Evolutionary conservation across 2,888 invertebrate species (phyloP).

Genomic region (Polia nebulosa): DNA sequence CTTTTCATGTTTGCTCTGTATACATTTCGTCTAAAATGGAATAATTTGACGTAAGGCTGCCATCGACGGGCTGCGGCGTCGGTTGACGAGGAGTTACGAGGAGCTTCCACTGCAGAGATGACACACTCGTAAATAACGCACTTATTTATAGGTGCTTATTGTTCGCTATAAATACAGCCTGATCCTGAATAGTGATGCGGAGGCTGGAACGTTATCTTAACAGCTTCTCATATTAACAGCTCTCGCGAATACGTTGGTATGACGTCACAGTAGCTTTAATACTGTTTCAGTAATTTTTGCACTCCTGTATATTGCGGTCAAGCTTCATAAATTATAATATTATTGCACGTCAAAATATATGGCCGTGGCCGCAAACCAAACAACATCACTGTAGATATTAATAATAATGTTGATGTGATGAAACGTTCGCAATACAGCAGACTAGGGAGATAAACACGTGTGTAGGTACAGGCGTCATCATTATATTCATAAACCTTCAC

Average conservation of each 20-base stretch:
- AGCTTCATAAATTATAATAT: slow-evolving; percentile 60
- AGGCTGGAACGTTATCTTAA: slow-evolving; percentile 68
- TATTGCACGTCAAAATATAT: slow-evolving; percentile 52
- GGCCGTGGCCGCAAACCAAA: slow-evolving; percentile 12
- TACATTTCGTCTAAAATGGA: slow-evolving; percentile 89
- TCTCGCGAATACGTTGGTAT: background rate
- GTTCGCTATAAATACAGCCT: slow-evolving; percentile 64
- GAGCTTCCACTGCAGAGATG: slow-evolving; percentile 46
- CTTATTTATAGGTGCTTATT: slow-evolving; percentile 69
- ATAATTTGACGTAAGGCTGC: slow-evolving; percentile 85
- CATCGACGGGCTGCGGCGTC: slow-evolving; percentile 80
- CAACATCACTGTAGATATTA: slow-evolving; percentile 6
- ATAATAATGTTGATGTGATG: slow-evolving; percentile 16
- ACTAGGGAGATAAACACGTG: background rate
- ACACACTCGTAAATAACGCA: slow-evolving; percentile 58
- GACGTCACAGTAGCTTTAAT: slow-evolving; percentile 13
- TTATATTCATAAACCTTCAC: background rate
- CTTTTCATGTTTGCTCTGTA: slow-evolving; percentile 90
- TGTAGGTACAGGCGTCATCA: too few relatives aligned
- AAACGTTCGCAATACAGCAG: background rate
- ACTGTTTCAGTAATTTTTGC: slow-evolving; percentile 25
- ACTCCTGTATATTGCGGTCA: slow-evolving; percentile 19
- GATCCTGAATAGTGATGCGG: slow-evolving; percentile 73
- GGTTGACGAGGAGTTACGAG: slow-evolving; percentile 69
- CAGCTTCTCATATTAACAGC: slow-evolving; percentile 37